Conservation (phyloP, 37 sponge, comb jelly and placozoan species). For the Trichoplax adhaerens region DNA sequence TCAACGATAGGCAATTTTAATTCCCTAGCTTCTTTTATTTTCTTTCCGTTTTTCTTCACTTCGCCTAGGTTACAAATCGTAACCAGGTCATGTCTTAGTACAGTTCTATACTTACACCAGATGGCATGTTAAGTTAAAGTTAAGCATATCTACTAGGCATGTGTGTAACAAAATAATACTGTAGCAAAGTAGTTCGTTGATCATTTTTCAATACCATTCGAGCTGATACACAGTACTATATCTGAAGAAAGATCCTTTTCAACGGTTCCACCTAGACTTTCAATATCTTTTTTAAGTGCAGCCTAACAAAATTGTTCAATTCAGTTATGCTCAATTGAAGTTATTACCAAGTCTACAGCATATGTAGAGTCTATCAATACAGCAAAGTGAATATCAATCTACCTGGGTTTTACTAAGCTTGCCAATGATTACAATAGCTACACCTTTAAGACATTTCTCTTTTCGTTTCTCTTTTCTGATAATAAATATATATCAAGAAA, state of each 20-base stretch:
- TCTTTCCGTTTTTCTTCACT: slow-evolving; percentile 37
- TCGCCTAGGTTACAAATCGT: slow-evolving; percentile 22
- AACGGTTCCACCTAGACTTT: slow-evolving; percentile 41
- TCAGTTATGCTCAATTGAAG: neutral
- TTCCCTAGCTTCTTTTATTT: slow-evolving; percentile 47
- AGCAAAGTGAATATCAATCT: neutral
- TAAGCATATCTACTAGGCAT: no score
- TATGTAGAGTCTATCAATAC: neutral
- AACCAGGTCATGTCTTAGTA: no score
- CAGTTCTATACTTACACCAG: no score
- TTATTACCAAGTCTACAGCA: neutral
- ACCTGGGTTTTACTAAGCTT: slow-evolving; percentile 33
- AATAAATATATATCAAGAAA: neutral
- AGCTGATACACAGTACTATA: slow-evolving; percentile 48
- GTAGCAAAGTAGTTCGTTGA: no score
- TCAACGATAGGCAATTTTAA: slow-evolving; percentile 51
- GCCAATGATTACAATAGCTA: slow-evolving; percentile 50
- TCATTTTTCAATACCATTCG: slow-evolving; percentile 7
- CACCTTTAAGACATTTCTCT: slow-evolving; percentile 34
- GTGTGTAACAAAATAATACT: no score
- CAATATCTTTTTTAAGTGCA: slow-evolving; percentile 19
- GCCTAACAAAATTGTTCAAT: slow-evolving; percentile 8
- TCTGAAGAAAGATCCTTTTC: slow-evolving; percentile 18
- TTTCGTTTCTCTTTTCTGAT: neutral
- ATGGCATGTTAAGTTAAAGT: no score